phyloP scores from a whole-genome alignment of 2,797 vertebrate genomes.

The Vultur gryphus region DNA sequence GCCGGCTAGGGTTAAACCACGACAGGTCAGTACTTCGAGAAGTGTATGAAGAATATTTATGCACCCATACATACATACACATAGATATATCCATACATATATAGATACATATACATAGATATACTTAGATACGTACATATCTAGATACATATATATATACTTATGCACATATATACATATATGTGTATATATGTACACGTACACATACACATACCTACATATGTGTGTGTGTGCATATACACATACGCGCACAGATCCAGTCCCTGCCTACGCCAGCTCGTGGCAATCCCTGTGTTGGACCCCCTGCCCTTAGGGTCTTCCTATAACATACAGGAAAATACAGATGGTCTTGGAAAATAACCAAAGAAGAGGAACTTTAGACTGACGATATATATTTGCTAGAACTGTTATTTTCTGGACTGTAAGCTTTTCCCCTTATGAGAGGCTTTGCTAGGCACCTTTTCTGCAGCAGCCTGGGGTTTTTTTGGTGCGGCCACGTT shows the following conservation, averaged over 20 bases:
- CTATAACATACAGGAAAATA: background rate
- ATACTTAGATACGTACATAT: background rate
- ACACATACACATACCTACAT: too few species aligned
- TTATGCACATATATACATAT: too few species aligned
- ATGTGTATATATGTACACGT: too few species aligned
- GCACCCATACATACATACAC: too few species aligned
- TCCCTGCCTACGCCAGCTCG: background rate
- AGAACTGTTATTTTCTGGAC: background rate
- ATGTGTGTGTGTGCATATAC: accelerated
- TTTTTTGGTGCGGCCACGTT: background rate
- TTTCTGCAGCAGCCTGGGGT: background rate
- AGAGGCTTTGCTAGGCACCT: too few species aligned
- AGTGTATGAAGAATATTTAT: background rate
- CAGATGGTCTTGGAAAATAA: background rate
- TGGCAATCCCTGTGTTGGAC: too few species aligned
- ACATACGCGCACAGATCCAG: background rate
- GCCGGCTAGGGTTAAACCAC: too few species aligned
- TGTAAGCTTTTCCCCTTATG: background rate
- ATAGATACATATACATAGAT: too few species aligned
- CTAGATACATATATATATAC: too few species aligned
- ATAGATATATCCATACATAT: too few species aligned
- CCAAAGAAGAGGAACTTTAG: background rate
- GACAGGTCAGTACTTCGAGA: background rate
- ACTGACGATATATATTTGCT: background rate
- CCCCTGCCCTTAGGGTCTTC: background rate